phyloP scores from a whole-genome alignment of 2,113 vertebrate genomes.

The Parotia lawesii region DNA sequence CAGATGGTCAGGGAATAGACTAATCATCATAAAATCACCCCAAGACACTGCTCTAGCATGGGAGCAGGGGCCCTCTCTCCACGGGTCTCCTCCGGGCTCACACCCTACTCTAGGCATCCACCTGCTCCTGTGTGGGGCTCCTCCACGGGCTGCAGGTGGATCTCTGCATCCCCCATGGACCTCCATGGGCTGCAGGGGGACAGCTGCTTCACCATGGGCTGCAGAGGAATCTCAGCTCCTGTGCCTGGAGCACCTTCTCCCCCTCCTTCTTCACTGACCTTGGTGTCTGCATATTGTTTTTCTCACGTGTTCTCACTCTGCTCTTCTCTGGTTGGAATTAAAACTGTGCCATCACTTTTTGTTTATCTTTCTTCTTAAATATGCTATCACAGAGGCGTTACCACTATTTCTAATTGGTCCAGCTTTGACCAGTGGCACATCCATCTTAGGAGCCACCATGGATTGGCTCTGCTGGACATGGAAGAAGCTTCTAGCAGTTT shows the following conservation, averaged over 20 bases:
- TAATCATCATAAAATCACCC: not conserved
- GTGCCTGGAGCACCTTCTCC: not conserved
- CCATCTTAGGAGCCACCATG: not conserved
- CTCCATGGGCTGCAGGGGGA: not conserved
- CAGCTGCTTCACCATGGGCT: not conserved
- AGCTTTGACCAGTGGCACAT: not conserved
- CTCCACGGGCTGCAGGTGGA: no score
- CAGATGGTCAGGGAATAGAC: not conserved
- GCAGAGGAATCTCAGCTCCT: not conserved
- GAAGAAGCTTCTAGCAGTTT: not conserved
- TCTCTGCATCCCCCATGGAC: no score
- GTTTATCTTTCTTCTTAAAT: not conserved
- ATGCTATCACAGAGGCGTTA: not conserved
- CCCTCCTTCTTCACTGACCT: not conserved
- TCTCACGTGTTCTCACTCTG: not conserved
- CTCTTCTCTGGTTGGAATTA: not conserved
- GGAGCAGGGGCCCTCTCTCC: not conserved
- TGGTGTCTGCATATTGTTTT: not conserved
- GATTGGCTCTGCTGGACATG: not conserved
- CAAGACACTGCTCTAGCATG: not conserved
- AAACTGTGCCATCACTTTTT: not conserved
- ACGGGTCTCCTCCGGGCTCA: not conserved
- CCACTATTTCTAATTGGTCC: not conserved
- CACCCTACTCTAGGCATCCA: not conserved
- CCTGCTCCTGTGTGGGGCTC: not conserved